phyloP scores from a whole-genome alignment of 2,888 invertebrate genomes.

The Craniophora ligustri region DNA sequence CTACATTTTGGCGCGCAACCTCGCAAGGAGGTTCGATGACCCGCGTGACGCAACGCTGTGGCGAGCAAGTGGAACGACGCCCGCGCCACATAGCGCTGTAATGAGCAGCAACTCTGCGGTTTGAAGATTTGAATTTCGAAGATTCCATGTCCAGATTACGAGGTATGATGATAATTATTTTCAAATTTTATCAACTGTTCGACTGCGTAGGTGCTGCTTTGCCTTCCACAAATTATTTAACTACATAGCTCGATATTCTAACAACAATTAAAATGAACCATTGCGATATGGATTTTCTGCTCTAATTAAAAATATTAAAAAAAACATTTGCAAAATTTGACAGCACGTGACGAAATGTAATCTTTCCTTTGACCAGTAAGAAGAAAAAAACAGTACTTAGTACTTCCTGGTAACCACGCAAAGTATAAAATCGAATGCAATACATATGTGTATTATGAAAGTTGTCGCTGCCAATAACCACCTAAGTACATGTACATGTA shows the following conservation, averaged over 20 bases:
- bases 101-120: slow-evolving; percentile 19
- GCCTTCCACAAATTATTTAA: too few species aligned
- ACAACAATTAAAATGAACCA: too few species aligned
- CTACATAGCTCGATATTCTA: too few species aligned
- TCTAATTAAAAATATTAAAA: too few species aligned
- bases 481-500: slow-evolving; percentile 19
- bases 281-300: too few species aligned
- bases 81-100: slow-evolving; percentile 52
- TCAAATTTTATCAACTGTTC: too few species aligned
- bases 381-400: too few species aligned
- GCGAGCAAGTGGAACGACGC: slow-evolving; percentile 66
- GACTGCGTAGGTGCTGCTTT: too few species aligned
- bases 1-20: slow-evolving; percentile 57
- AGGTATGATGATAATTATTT: too few species aligned
- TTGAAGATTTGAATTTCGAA: neutral
- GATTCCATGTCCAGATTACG: neutral
- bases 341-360: too few species aligned
- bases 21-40: slow-evolving; percentile 64
- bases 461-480: slow-evolving; percentile 35
- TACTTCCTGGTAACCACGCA: slow-evolving; percentile 4
- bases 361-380: too few species aligned
- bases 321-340: too few species aligned
- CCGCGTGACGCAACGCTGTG: slow-evolving; percentile 68
- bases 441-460: slow-evolving; percentile 34
- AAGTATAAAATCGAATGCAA: slow-evolving; percentile 16